Evolutionary conservation across 2,888 invertebrate genomes (phyloP).

Genomic region (Drosophila histrio): DNA sequence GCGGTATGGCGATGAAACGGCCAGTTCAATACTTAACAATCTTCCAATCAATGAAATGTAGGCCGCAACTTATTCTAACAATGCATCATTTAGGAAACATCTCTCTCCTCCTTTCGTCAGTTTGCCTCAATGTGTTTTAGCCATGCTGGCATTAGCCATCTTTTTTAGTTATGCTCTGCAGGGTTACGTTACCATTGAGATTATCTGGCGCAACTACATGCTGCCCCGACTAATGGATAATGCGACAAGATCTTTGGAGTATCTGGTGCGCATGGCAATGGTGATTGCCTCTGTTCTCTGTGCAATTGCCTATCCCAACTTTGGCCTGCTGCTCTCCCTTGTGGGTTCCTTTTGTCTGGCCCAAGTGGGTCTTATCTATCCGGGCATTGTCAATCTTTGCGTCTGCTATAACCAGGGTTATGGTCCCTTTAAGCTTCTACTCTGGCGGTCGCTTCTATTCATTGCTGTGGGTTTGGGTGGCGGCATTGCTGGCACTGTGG

Average conservation of each 20-base stretch:
- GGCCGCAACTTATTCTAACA: constrained; percentile 53
- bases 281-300: constrained; percentile 85
- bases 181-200: constrained; percentile 97
- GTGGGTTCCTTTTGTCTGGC: constrained; percentile 96
- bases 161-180: constrained; percentile 97
- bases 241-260: constrained; percentile 85
- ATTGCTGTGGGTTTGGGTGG: constrained; percentile 43
- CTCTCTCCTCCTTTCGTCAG: constrained; percentile 83
- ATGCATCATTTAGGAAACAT: neutral
- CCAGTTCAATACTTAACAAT: constrained; percentile 94
- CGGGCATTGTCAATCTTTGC: constrained; percentile 93
- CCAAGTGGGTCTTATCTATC: constrained; percentile 94
- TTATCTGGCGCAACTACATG: constrained; percentile 89
- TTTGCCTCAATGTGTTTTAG: constrained; percentile 89
- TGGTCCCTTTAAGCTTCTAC: constrained; percentile 34
- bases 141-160: constrained; percentile 92
- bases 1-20: constrained; percentile 90
- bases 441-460: constrained; percentile 44
- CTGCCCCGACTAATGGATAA: constrained; percentile 32
- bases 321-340: constrained; percentile 94
- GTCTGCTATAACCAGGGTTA: constrained; percentile 86
- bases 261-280: constrained; percentile 88
- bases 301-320: constrained; percentile 92
- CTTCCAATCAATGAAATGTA: constrained; percentile 89
- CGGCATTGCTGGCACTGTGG: constrained; percentile 44